Evolutionary conservation across 2,113 vertebrate species (phyloP).

Genomic region (Oryzias melastigma): DNA sequence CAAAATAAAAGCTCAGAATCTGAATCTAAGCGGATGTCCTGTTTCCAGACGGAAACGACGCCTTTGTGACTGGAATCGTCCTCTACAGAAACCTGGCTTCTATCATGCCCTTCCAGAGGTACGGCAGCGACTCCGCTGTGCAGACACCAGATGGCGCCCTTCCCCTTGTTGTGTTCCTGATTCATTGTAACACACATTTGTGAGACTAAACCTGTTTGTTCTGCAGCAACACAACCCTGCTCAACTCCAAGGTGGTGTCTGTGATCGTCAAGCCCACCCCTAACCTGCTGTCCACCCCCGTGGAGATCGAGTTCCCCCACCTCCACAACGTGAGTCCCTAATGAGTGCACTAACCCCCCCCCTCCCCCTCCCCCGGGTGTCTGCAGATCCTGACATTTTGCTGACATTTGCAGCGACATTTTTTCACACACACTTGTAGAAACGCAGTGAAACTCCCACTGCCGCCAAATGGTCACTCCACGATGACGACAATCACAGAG

Average conservation of each 20-base stretch:
- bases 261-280: constrained; percentile 92
- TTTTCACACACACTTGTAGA: constrained; percentile 41
- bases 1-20: too few species aligned
- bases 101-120: constrained; percentile 92
- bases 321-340: constrained; percentile 88
- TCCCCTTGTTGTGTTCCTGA: not conserved
- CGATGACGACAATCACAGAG: constrained; percentile 10
- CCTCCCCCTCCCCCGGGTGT: constrained; percentile 37
- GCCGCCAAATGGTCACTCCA: constrained; percentile 24
- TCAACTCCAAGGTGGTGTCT: constrained; percentile 95
- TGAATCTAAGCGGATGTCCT: constrained; percentile 14
- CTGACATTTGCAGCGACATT: constrained; percentile 68
- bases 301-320: constrained; percentile 96
- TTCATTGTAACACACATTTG: constrained; percentile 1
- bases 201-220: not conserved
- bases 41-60: constrained; percentile 81
- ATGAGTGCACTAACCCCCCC: constrained; percentile 21
- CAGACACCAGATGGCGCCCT: constrained; percentile 44
- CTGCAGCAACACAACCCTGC: constrained; percentile 86
- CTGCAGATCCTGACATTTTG: constrained; percentile 66
- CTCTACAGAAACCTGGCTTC: constrained; percentile 92
- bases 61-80: constrained; percentile 92
- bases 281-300: constrained; percentile 81
- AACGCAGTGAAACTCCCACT: constrained; percentile 42
- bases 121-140: constrained; percentile 39